Evolutionary conservation across 2,888 invertebrate genomes (phyloP).

Genomic region (Taphrorychus bicolor): DNA sequence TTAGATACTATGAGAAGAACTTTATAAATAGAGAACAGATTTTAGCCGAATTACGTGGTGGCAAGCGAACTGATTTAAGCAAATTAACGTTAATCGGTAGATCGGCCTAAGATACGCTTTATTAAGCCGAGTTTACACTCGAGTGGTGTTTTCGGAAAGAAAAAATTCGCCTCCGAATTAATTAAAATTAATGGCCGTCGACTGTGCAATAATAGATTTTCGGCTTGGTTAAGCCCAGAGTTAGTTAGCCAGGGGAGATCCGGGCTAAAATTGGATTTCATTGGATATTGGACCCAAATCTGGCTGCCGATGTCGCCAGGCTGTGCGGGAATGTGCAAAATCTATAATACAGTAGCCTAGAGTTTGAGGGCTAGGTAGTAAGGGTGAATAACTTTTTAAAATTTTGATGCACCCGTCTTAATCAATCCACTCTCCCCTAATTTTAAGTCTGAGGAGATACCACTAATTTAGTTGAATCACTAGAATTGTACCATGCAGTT

Average conservation of each 20-base stretch:
- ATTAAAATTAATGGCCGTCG: constrained; percentile 15
- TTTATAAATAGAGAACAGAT: too few relatives aligned
- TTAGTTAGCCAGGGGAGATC: background rate
- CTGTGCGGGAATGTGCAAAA: background rate
- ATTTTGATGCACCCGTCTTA: background rate
- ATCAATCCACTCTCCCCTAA: background rate
- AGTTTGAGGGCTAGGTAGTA: too few relatives aligned
- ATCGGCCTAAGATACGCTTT: constrained; percentile 25
- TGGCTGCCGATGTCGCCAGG: too few relatives aligned
- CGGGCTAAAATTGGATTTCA: background rate
- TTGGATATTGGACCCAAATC: background rate
- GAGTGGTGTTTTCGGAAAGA: constrained; percentile 17
- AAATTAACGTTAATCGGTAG: constrained; percentile 30
- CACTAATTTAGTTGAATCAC: background rate
- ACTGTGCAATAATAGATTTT: constrained; percentile 17
- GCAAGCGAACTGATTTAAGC: too few relatives aligned
- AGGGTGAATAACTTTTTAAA: too few relatives aligned
- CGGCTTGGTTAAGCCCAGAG: constrained; percentile 5
- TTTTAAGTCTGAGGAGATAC: background rate
- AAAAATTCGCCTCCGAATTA: constrained; percentile 16
- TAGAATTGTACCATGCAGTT: background rate
- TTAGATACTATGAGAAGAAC: too few relatives aligned
- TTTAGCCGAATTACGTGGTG: too few relatives aligned
- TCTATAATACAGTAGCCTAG: too few relatives aligned
- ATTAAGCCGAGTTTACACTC: constrained; percentile 26